Base-by-base conservation (phyloP, 2,113 vertebrate genomes). In the Isurus oxyrinchus region DNA sequence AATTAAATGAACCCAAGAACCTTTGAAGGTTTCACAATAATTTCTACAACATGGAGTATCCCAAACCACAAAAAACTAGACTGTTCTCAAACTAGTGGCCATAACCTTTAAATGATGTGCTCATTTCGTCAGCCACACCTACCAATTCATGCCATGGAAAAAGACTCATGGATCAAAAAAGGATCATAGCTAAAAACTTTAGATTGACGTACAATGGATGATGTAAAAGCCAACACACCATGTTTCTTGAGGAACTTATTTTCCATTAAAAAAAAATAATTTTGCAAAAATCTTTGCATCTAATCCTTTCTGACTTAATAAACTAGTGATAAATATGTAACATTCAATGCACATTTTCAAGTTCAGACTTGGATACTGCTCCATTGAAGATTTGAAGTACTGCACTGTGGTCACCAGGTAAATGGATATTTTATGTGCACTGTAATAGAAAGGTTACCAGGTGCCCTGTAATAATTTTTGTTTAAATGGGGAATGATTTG, bases 401-500 rank as follows among this genome's bases (percentile, higher is more conserved):
- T 95, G 66, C 94, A 95, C 44, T 76, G 23, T 76, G 94, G 94
- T 95, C 94, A 76, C 67, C 67, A 72, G 76, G 67, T 72, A 72
- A 95, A 95, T 72, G 25, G 25, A 55, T 53, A 6, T 13, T 44
- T 61, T 63, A 94, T 61, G 59, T 63, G 59, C 49, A 76, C 49
- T 95, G 1, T 76, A 95, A 95, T 25, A 76, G 25, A 95, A 95
- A 95, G 19, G 94, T 72, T 31, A 27, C 67, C 21, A 53, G n/a
- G 40, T 21, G 44, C 66, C 67, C 66, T 94, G 19, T 31, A 53
- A 53, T 44, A 13, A 69, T 72, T 95, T 95, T 76, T 95, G 94
- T 72, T 55, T 49, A 72, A 95, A 95, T 69, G 94, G 63, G 23
- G 67, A 95, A 72, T 95, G 35, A 95, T 95, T 76, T 95, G 94